Evolutionary conservation across 2,888 invertebrate species (phyloP).

Genomic region (Erebia aethiops): DNA sequence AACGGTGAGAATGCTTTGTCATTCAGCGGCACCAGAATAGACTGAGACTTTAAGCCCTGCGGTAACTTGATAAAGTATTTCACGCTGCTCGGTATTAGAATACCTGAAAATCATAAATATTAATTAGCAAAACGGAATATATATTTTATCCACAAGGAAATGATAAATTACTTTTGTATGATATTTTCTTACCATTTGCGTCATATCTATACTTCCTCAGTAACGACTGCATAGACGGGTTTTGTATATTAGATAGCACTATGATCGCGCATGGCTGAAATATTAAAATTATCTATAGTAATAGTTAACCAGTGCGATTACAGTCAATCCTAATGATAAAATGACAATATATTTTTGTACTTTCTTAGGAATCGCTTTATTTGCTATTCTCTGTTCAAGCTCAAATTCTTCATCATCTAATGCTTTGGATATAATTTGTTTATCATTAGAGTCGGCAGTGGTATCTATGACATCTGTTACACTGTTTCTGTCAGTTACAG

Average conservation of each 20-base stretch:
- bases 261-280: constrained; percentile 70
- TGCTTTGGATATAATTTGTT: constrained; percentile 46
- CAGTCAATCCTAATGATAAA: background rate
- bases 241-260: constrained; percentile 67
- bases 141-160: constrained; percentile 3
- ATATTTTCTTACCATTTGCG: constrained; percentile 55
- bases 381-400: constrained; percentile 39
- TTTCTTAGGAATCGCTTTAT: constrained; percentile 47
- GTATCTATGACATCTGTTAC: constrained; percentile 40
- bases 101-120: constrained; percentile 49
- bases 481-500: constrained; percentile 41
- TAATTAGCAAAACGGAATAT: background rate
- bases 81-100: constrained; percentile 72
- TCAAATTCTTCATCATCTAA: constrained; percentile 50
- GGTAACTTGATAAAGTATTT: constrained; percentile 72
- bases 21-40: constrained; percentile 65
- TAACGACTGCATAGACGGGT: constrained; percentile 65
- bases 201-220: constrained; percentile 74
- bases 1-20: constrained; percentile 70
- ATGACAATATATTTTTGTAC: constrained; percentile 40
- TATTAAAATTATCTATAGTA: constrained; percentile 37
- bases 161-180: constrained; percentile 1
- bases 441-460: constrained; percentile 45
- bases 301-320: background rate
- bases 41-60: constrained; percentile 54